Evolutionary conservation across 2,113 vertebrate species (phyloP).

Genomic region (Epinephelus fuscoguttatus): DNA sequence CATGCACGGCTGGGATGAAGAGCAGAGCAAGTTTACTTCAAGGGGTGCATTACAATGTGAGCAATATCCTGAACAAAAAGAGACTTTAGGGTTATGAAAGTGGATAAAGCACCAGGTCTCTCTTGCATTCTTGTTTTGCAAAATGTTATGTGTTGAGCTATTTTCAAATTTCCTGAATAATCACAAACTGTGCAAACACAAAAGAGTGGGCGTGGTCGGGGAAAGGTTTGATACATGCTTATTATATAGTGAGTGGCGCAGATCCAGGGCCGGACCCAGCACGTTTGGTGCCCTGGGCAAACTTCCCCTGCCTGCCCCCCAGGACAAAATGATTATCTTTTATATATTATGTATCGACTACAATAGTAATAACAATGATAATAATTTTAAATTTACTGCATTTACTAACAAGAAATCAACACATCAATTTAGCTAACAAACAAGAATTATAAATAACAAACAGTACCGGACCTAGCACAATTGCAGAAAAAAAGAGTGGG

Average conservation of each 20-base stretch:
- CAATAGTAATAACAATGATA: no score
- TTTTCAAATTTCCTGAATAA: background rate
- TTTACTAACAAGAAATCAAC: no score
- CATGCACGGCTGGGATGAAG: slow-evolving; percentile 2
- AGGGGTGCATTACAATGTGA: background rate
- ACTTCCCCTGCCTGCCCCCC: no score
- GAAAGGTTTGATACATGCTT: background rate
- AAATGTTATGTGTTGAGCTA: background rate
- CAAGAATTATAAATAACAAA: no score
- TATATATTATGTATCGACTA: no score
- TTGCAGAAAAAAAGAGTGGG: background rate
- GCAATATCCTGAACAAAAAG: slow-evolving; percentile 37
- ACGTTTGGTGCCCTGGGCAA: no score
- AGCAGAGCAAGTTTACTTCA: background rate
- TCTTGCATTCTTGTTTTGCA: background rate
- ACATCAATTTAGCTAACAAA: no score
- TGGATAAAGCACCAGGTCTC: background rate
- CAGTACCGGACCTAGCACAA: no score
- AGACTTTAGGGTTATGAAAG: slow-evolving; percentile 6
- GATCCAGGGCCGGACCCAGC: no score
- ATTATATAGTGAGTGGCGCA: no score
- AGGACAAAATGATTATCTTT: no score
- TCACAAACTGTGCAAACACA: background rate
- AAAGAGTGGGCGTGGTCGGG: background rate
- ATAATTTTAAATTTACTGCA: no score